Evolutionary conservation across 1,140 invertebrate genomes (phyloP).

Genomic region (Musca vetustissima): DNA sequence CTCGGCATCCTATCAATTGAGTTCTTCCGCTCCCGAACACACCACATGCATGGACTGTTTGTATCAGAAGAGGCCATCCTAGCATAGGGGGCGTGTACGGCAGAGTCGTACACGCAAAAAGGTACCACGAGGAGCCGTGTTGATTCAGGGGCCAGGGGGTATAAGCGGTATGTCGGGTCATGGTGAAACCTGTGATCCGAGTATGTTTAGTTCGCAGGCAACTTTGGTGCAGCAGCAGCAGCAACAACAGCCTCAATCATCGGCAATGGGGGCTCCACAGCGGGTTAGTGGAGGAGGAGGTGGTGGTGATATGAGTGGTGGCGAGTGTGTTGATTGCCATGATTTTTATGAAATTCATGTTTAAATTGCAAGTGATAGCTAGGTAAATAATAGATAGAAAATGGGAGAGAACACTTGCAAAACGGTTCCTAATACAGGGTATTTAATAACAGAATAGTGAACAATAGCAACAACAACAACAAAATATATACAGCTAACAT

Average conservation of each 20-base stretch:
- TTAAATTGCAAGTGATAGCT: conserved; percentile 34
- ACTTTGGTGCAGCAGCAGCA: conserved; percentile 15
- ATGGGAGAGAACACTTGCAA: conserved; percentile 1
- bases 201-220: conserved; percentile 21
- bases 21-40: conserved; percentile 64
- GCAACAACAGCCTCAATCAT: conserved; percentile 12
- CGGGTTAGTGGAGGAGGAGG: conserved; percentile 34
- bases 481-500: no score
- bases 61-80: conserved; percentile 62
- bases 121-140: conserved; percentile 44
- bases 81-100: conserved; percentile 61
- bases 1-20: conserved; percentile 57
- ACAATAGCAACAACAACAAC: no score
- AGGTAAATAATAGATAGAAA: conserved; percentile 3
- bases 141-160: conserved; percentile 1
- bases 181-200: neutral
- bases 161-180: neutral
- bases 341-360: conserved; percentile 55
- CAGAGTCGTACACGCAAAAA: conserved; percentile 56
- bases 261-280: no score
- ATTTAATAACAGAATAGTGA: no score
- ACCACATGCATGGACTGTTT: conserved; percentile 70
- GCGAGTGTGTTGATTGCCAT: conserved; percentile 50
- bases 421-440: no score
- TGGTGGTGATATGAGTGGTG: conserved; percentile 24